Conservation (phyloP, 2,797 vertebrate species). For the Characodon lateralis region DNA sequence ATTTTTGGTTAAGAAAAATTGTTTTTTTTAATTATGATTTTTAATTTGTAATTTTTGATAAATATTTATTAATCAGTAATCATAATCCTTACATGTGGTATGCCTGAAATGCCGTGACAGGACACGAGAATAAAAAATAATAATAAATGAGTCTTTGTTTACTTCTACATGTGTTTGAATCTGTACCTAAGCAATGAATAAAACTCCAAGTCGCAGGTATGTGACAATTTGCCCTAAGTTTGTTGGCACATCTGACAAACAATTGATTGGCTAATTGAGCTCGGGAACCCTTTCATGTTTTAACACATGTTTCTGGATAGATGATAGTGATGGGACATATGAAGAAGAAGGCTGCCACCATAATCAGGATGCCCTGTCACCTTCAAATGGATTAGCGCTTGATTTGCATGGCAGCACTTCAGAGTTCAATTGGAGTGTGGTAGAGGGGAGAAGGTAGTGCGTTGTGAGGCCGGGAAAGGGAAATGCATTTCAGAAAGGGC, state of each 20-base stretch:
- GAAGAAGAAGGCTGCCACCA: conserved; percentile 73
- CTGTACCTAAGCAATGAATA: conserved; percentile 35
- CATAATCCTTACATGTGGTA: background rate
- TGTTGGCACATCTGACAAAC: conserved; percentile 68
- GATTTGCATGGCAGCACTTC: conserved; percentile 62
- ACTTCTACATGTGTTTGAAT: conserved; percentile 24
- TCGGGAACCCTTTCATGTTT: conserved; percentile 75
- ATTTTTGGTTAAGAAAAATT: no score
- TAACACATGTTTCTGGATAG: conserved; percentile 74
- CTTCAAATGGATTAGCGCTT: conserved; percentile 79
- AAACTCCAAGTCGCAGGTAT: conserved; percentile 53
- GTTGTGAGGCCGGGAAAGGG: conserved; percentile 61
- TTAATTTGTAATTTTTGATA: no score
- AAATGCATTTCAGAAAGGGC: conserved; percentile 64
- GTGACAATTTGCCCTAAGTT: conserved; percentile 66
- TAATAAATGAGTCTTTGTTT: conserved; percentile 21
- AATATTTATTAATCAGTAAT: no score
- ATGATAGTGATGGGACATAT: conserved; percentile 69
- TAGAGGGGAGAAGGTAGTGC: conserved; percentile 46
- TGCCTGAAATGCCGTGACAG: background rate
- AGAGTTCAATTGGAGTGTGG: conserved; percentile 69
- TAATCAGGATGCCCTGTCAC: conserved; percentile 76
- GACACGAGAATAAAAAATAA: background rate
- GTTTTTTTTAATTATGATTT: no score
- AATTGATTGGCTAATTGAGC: conserved; percentile 77